Base-by-base conservation (phyloP, 2,113 vertebrate species). In the Gulo gulo region DNA sequence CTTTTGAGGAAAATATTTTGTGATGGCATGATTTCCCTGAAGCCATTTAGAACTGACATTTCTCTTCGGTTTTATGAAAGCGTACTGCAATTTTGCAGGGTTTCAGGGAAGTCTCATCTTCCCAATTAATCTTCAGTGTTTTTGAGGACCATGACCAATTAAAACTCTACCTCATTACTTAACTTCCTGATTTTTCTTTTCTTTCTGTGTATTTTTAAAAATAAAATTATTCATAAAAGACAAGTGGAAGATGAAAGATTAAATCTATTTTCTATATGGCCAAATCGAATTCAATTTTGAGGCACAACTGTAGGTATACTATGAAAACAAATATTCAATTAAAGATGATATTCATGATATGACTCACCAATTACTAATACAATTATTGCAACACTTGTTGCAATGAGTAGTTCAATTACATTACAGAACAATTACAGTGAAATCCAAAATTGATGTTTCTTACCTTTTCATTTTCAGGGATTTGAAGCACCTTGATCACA, bases 361-460 rank as follows among this genome's bases (percentile, higher is more conserved):
- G 93, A 98, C 74, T 98, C 96, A 94, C 47, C 92, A 97, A 97
- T 98, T 98, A 96, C 94, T 95, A 90, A 91, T 94, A 81, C 26
- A 96, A 95, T 96, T 95, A 57, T 67, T 79, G 69, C 69, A 98
- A 85, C 7, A 73, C 50, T 98, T 97, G 84, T 95, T 97, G 95
- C 59, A 90, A 65, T 82, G 95, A 98, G 79, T 13, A 2, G 97
- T 87, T 88, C 91, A 98, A 96, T 97, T 97, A 87, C 47, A 84
- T 93, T 95, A 55, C 23, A 97, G 50, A 29, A 89, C 80, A 83
- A 94, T 98, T 98, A 74, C 36, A 61, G 57, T 50, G 42, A 84
- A 82, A 87, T 86, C 79, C 47, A 92, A 87, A 69, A 97, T 88
- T 85, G 88, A 55, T 93, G 83, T 78, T 97, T 95, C 71, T 92